Conservation (phyloP, 2,113 vertebrate species). For the Acanthochromis polyacanthus region DNA sequence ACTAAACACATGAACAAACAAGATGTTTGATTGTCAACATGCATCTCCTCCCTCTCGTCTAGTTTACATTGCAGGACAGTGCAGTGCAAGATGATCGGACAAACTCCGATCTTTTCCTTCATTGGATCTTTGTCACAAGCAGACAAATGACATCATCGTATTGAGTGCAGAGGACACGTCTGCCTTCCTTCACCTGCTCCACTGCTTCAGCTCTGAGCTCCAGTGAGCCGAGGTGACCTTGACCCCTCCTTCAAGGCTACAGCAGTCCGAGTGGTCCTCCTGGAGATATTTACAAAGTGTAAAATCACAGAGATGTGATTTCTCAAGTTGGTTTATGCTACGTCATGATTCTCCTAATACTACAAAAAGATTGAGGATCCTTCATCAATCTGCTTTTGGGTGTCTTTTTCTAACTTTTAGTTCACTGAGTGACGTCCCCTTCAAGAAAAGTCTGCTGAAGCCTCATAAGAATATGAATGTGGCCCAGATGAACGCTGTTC, state of each 20-base stretch:
- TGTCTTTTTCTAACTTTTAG: conserved; percentile 5
- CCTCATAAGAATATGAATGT: conserved; percentile 7
- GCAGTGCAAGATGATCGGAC: conserved; percentile 70
- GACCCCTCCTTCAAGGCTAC: conserved; percentile 40
- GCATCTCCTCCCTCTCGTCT: conserved; percentile 29
- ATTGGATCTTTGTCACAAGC: conserved; percentile 42
- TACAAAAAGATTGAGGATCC: conserved; percentile 23
- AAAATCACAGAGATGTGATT: conserved; percentile 39
- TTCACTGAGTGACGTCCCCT: conserved; percentile 6
- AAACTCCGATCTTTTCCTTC: conserved; percentile 44
- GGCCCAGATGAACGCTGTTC: conserved; percentile 10
- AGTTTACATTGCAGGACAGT: conserved; percentile 61
- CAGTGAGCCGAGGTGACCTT: conserved; percentile 26
- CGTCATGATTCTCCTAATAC: conserved; percentile 18
- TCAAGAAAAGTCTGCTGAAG: neutral
- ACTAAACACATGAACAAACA: conserved; percentile 42
- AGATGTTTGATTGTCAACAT: conserved; percentile 45
- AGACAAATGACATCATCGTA: conserved; percentile 55
- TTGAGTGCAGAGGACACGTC: conserved; percentile 24
- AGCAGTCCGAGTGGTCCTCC: conserved; percentile 25
- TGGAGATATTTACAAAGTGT: conserved; percentile 37
- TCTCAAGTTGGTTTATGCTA: conserved; percentile 46
- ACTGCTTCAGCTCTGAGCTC: conserved; percentile 35
- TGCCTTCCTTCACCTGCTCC: conserved; percentile 49
- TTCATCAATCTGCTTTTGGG: conserved; percentile 31